Evolutionary conservation across 2,797 vertebrate genomes (phyloP).

Genomic region (Enteromius paludinosus): DNA sequence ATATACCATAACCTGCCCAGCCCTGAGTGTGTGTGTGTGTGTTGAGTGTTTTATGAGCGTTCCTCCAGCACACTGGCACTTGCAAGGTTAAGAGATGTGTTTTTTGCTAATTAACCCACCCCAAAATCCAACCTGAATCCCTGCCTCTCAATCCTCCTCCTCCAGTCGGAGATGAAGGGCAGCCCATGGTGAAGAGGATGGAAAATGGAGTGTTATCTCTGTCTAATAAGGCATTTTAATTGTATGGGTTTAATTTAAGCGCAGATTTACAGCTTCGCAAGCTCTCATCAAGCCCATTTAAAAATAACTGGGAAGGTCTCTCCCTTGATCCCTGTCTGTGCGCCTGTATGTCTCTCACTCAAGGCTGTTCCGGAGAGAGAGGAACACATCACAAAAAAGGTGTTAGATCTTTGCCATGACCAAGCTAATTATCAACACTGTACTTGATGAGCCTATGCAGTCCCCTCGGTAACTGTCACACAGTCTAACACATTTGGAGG

Average conservation of each 20-base stretch:
- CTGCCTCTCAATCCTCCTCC: conserved; percentile 38
- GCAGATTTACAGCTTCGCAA: conserved; percentile 63
- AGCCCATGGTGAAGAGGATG: conserved; percentile 37
- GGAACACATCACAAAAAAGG: conserved; percentile 72
- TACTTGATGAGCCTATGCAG: conserved; percentile 65
- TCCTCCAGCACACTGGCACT: conserved; percentile 33
- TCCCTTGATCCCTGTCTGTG: conserved; percentile 49
- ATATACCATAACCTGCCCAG: not conserved
- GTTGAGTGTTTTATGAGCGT: conserved; percentile 28
- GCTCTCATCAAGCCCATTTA: conserved; percentile 56
- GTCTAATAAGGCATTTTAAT: conserved; percentile 68
- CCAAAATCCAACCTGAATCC: conserved; percentile 51
- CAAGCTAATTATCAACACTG: conserved; percentile 78
- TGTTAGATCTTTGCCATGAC: conserved; percentile 71
- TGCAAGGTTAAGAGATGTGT: conserved; percentile 50
- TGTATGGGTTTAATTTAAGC: conserved; percentile 61
- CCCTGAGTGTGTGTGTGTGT: not conserved
- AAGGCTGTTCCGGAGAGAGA: conserved; percentile 45
- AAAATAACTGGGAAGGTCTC: conserved; percentile 54
- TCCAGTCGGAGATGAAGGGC: conserved; percentile 55
- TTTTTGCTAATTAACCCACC: conserved; percentile 55
- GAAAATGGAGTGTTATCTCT: conserved; percentile 58
- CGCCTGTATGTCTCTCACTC: conserved; percentile 45
- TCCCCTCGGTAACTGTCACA: conserved; percentile 73
- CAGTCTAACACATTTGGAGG: conserved; percentile 75